Percentiles rank a stretch among this genome's conserved stretches.
These are phyloP conservation scores for Poliocrania exsul DNA, from an alignment of 2,797 vertebrate species.

Conservation along the genomic window DNA sequence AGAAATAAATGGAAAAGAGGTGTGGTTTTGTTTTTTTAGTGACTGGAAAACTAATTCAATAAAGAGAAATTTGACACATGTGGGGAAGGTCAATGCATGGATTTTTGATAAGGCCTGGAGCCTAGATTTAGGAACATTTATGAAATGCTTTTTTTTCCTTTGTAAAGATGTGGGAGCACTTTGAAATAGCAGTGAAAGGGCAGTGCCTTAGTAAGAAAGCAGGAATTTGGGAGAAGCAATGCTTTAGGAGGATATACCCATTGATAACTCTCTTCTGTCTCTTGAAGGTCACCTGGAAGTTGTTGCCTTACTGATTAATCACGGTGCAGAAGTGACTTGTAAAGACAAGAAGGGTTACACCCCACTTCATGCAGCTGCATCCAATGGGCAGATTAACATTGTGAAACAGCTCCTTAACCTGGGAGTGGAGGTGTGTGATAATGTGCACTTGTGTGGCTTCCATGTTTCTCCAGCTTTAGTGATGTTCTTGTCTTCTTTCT, in stretches of 20 bases:
- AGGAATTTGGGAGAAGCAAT: background rate
- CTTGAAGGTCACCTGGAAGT: slow-evolving; percentile 92
- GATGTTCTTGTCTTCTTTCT: background rate
- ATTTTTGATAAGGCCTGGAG: background rate
- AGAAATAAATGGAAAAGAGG: background rate
- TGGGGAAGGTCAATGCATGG: background rate
- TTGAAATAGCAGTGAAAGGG: background rate
- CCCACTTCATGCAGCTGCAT: slow-evolving; percentile 92
- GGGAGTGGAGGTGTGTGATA: slow-evolving; percentile 86
- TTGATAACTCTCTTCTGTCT: background rate
- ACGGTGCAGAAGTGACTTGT: slow-evolving; percentile 93
- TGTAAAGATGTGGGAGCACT: background rate
- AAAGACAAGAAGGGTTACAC: slow-evolving; percentile 99
- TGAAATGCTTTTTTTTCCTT: background rate
- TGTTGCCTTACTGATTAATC: slow-evolving; percentile 89
- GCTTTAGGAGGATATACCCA: background rate
- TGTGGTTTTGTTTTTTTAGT: background rate
- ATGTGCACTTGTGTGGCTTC: background rate
- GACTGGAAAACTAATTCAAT: background rate
- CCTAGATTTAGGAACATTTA: background rate
- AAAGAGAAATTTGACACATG: background rate
- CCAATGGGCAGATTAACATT: slow-evolving; percentile 90
- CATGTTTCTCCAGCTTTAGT: background rate
- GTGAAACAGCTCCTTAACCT: slow-evolving; percentile 96
- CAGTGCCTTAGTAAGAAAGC: background rate